A percentile compares a stretch with the other conserved stretches of the same genome.
phyloP scores from a whole-genome alignment of 2,888 invertebrate species.

The Napeogenes sylphis region DNA sequence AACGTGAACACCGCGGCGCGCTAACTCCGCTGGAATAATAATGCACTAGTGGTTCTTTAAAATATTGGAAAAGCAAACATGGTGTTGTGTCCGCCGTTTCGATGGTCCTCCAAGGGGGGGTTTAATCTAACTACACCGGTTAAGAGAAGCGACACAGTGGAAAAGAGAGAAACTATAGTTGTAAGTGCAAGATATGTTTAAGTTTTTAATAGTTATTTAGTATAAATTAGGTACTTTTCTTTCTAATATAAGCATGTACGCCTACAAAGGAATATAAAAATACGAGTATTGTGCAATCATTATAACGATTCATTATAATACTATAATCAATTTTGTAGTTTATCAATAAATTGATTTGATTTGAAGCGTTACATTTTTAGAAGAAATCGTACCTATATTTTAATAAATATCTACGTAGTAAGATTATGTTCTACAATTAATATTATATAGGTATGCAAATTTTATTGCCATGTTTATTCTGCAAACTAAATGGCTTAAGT shows the following conservation, averaged over 20 bases:
- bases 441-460: too few relatives aligned
- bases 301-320: too few relatives aligned
- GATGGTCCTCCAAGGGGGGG: slow-evolving; percentile 60
- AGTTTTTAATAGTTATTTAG: neutral
- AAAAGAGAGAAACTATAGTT: slow-evolving; percentile 57
- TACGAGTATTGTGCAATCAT: too few relatives aligned
- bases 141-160: slow-evolving; percentile 31
- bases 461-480: too few relatives aligned
- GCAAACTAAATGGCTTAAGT: too few relatives aligned
- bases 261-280: too few relatives aligned
- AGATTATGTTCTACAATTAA: too few relatives aligned
- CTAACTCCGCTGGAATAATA: slow-evolving; percentile 21
- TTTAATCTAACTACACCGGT: slow-evolving; percentile 53
- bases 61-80: slow-evolving; percentile 36
- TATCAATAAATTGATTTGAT: too few relatives aligned
- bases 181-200: slow-evolving; percentile 46
- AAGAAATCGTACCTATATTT: too few relatives aligned
- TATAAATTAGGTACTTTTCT: neutral
- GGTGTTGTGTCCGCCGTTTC: slow-evolving; percentile 71
- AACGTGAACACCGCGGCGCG: slow-evolving; percentile 64
- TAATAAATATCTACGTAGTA: too few relatives aligned
- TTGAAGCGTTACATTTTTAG: too few relatives aligned
- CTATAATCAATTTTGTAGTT: too few relatives aligned
- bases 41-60: slow-evolving; percentile 10
- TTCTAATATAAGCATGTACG: neutral